These are phyloP conservation scores for Drosophila nigrodunni DNA, from an alignment of 1,140 invertebrate genomes.

Conservation along the genomic window DNA sequence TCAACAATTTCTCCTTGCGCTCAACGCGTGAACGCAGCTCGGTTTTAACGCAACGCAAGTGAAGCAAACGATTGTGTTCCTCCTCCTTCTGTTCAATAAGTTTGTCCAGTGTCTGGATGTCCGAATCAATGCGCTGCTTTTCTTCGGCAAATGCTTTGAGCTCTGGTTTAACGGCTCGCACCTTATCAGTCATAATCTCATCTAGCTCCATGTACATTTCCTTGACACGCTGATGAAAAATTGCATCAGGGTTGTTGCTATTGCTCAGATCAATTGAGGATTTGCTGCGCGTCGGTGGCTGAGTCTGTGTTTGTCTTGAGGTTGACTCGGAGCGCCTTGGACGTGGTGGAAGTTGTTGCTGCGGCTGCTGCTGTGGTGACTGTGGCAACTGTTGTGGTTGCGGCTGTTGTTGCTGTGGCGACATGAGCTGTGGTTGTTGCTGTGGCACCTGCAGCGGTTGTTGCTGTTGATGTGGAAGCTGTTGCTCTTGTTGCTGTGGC, in stretches of 20 bases:
- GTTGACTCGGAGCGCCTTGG: conserved; percentile 44
- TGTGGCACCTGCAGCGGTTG: conserved; percentile 7
- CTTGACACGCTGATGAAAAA: conserved; percentile 57
- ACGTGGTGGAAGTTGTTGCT: neutral
- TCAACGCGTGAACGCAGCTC: conserved; percentile 51
- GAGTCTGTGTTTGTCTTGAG: conserved; percentile 48
- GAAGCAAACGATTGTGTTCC: conserved; percentile 61
- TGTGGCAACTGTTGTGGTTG: conserved; percentile 25
- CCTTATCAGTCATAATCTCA: conserved; percentile 42
- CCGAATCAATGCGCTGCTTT: conserved; percentile 44
- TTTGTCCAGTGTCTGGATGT: conserved; percentile 50
- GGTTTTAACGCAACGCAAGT: conserved; percentile 54
- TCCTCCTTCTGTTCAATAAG: conserved; percentile 58
- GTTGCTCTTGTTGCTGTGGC: neutral
- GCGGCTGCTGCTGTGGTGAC: neutral
- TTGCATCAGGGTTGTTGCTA: conserved; percentile 62
- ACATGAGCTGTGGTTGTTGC: conserved; percentile 16
- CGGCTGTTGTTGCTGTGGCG: conserved; percentile 13
- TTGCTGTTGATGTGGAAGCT: neutral
- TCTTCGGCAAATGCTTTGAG: conserved; percentile 30
- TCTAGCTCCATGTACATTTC: conserved; percentile 49
- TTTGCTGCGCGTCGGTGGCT: conserved; percentile 16
- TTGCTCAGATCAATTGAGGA: conserved; percentile 55
- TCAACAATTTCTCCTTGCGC: conserved; percentile 43
- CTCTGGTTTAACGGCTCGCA: conserved; percentile 36